These are phyloP conservation scores for Drosophila aldrichi DNA, from an alignment of 2,888 invertebrate genomes.

Conservation along the genomic window DNA sequence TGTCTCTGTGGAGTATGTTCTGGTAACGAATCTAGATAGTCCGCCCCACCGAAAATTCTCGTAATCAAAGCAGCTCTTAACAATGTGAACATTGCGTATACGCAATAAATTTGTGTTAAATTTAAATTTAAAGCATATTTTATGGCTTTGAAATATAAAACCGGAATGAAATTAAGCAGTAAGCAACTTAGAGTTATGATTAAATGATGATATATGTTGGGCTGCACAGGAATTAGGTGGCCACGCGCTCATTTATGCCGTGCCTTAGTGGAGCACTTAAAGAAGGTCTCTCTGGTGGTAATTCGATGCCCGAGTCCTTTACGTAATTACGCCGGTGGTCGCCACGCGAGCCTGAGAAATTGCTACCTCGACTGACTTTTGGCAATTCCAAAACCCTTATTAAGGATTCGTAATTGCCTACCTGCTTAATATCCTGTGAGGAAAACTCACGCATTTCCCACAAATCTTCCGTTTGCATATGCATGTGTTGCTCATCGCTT, in stretches of 20 bases:
- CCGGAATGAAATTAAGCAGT: background rate
- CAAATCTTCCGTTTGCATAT: slow-evolving; percentile 4
- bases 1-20: slow-evolving; percentile 9
- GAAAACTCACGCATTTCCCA: slow-evolving; percentile 1
- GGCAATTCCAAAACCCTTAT: background rate
- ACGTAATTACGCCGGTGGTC: background rate
- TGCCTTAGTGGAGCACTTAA: background rate
- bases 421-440: slow-evolving; percentile 3
- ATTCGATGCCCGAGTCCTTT: background rate
- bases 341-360: background rate
- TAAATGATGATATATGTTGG: slow-evolving; percentile 10
- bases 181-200: slow-evolving; percentile 7
- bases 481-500: background rate
- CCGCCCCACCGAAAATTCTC: background rate
- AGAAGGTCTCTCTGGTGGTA: background rate
- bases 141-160: slow-evolving; percentile 4
- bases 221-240: background rate
- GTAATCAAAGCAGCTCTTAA: background rate
- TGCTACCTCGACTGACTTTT: background rate
- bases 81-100: slow-evolving; percentile 39
- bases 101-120: slow-evolving; percentile 26
- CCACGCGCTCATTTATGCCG: background rate
- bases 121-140: slow-evolving; percentile 19
- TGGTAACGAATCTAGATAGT: slow-evolving; percentile 6
- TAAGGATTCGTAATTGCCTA: background rate